Evolutionary conservation across 2,888 invertebrate species (phyloP).

Genomic region (Stenichneumon culpator): DNA sequence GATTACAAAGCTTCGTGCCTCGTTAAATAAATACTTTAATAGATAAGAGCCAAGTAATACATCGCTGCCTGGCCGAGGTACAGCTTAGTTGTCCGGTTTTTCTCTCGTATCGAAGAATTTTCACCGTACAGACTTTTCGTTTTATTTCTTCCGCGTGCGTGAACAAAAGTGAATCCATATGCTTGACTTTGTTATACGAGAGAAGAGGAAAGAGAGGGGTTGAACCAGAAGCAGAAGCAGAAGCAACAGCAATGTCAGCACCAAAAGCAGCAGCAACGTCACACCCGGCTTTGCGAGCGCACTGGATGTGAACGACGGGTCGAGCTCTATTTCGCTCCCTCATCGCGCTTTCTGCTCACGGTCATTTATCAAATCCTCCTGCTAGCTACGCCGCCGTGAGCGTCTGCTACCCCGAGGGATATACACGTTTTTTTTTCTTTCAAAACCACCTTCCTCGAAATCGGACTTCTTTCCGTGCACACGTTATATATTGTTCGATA

Average conservation of each 20-base stretch:
- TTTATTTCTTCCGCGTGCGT: constrained; percentile 29
- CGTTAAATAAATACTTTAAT: not conserved
- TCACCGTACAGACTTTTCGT: constrained; percentile 40
- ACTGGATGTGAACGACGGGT: constrained; percentile 57
- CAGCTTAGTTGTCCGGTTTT: constrained; percentile 37
- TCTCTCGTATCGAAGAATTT: not conserved
- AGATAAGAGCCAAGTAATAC: not conserved
- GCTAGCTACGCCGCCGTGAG: constrained; percentile 15
- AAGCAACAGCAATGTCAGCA: not conserved
- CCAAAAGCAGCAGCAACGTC: not conserved
- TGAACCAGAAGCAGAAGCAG: not conserved
- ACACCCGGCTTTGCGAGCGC: constrained; percentile 48
- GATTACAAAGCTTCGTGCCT: not conserved
- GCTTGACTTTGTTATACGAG: not conserved
- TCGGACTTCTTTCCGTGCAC: constrained; percentile 24
- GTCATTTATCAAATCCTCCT: constrained; percentile 59
- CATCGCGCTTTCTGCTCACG: constrained; percentile 45
- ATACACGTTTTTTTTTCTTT: not conserved
- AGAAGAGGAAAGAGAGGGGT: constrained; percentile 37
- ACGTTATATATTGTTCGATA: constrained; percentile 11
- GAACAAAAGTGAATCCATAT: constrained; percentile 15
- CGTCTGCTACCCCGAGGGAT: constrained; percentile 42
- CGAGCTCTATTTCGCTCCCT: constrained; percentile 46
- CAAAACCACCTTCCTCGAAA: constrained; percentile 1
- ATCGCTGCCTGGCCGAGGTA: not conserved